phyloP scores from a whole-genome alignment of 1,140 invertebrate genomes.

The Coboldia fuscipes region DNA sequence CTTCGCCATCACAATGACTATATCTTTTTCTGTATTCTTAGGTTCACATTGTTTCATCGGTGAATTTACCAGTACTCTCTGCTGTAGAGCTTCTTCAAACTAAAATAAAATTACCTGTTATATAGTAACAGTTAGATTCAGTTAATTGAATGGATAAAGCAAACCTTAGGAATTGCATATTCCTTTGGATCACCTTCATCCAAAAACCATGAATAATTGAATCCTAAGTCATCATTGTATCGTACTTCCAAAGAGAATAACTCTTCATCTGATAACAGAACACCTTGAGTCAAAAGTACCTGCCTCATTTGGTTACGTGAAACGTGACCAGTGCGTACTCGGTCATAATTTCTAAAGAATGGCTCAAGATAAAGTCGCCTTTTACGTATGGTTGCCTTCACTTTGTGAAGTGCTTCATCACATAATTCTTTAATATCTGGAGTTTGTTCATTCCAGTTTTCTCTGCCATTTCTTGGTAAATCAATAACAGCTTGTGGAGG shows the following conservation, averaged over 20 bases:
- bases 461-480: constrained; percentile 21
- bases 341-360: constrained; percentile 42
- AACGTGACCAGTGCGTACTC: constrained; percentile 42
- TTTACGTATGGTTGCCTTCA: constrained; percentile 24
- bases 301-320: constrained; percentile 39
- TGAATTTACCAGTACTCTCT: too few relatives aligned
- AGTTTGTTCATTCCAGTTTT: constrained; percentile 24
- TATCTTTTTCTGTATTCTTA: constrained; percentile 26
- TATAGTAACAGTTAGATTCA: neutral
- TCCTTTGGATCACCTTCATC: constrained; percentile 25
- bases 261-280: constrained; percentile 35
- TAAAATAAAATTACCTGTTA: neutral
- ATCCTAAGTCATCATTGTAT: constrained; percentile 44
- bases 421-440: constrained; percentile 22
- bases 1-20: constrained; percentile 41
- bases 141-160: neutral
- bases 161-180: constrained; percentile 15
- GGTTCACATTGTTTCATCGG: too few relatives aligned
- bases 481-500: constrained; percentile 24
- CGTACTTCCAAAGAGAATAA: constrained; percentile 37
- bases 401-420: constrained; percentile 26
- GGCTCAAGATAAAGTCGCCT: constrained; percentile 33
- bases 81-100: constrained; percentile 5
- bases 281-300: constrained; percentile 33
- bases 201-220: constrained; percentile 41